Conservation (phyloP, 2,113 vertebrate species). For the Progne subis region DNA sequence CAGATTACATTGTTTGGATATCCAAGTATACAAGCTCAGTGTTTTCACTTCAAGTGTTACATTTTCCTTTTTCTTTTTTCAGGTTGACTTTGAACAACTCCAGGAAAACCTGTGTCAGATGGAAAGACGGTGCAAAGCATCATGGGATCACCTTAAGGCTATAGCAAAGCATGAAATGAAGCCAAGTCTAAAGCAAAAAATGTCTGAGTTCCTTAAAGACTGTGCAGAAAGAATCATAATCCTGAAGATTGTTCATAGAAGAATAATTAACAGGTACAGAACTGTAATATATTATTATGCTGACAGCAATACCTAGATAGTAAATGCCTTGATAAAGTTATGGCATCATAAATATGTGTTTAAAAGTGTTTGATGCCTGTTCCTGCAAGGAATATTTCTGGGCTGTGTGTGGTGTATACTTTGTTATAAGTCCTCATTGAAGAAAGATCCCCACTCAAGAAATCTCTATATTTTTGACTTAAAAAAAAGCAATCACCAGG, state of each 20-base stretch:
- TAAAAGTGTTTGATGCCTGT: background rate
- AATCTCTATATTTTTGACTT: background rate
- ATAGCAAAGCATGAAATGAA: slow-evolving; percentile 98
- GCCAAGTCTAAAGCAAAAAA: slow-evolving; percentile 90
- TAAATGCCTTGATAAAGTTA: background rate
- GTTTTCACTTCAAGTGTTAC: background rate
- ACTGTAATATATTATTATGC: background rate
- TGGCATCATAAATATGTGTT: background rate
- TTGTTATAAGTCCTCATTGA: background rate
- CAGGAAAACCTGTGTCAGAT: slow-evolving; percentile 95
- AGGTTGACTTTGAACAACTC: slow-evolving; percentile 98
- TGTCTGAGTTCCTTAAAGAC: slow-evolving; percentile 97
- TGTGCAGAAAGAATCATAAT: slow-evolving; percentile 97
- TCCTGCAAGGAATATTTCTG: background rate
- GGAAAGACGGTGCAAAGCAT: slow-evolving; percentile 95
- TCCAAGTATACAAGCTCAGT: background rate
- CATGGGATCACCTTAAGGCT: slow-evolving; percentile 98
- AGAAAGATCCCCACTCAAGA: background rate
- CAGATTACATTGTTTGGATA: background rate
- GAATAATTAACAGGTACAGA: slow-evolving; percentile 93
- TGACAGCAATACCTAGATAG: background rate
- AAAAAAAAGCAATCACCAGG: background rate
- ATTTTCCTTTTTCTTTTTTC: slow-evolving; percentile 48
- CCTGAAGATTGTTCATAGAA: slow-evolving; percentile 92
- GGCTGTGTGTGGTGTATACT: background rate